Evolutionary conservation across 2,888 invertebrate genomes (phyloP).

Genomic region (Scrobipalpa atriplicella): DNA sequence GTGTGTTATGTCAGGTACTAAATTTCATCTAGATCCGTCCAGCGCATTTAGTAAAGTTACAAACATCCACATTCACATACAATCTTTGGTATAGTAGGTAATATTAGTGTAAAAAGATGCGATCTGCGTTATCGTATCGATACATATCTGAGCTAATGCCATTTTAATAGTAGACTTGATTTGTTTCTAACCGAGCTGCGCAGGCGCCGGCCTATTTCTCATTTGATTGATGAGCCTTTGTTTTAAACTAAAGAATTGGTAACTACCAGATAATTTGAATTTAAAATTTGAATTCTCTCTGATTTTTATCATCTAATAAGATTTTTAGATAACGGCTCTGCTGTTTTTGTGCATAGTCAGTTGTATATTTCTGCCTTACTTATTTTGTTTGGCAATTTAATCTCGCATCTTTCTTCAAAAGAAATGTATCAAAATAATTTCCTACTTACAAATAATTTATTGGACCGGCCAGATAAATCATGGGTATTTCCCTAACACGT

Average conservation of each 20-base stretch:
- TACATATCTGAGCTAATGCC: constrained; percentile 70
- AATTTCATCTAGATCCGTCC: no score
- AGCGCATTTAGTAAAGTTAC: no score
- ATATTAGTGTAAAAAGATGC: constrained; percentile 33
- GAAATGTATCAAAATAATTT: no score
- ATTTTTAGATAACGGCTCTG: not conserved
- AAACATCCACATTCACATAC: no score
- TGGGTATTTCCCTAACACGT: no score
- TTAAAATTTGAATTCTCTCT: constrained; percentile 7
- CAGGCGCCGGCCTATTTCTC: constrained; percentile 45
- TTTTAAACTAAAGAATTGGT: constrained; percentile 25
- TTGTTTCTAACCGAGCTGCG: constrained; percentile 67
- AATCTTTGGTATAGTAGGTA: not conserved
- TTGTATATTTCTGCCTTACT: no score
- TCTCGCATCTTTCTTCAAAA: no score
- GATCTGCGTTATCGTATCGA: constrained; percentile 68
- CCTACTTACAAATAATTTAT: no score
- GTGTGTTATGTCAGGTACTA: no score
- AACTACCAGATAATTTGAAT: constrained; percentile 6
- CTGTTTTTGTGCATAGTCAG: not conserved
- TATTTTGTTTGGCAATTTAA: no score
- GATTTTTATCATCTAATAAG: not conserved
- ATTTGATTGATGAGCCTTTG: constrained; percentile 58
- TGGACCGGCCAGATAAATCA: no score
- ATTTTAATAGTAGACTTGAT: constrained; percentile 72